Evolutionary conservation across 1,140 invertebrate species (phyloP).

Genomic region (Pygmarrhopalites habei): DNA sequence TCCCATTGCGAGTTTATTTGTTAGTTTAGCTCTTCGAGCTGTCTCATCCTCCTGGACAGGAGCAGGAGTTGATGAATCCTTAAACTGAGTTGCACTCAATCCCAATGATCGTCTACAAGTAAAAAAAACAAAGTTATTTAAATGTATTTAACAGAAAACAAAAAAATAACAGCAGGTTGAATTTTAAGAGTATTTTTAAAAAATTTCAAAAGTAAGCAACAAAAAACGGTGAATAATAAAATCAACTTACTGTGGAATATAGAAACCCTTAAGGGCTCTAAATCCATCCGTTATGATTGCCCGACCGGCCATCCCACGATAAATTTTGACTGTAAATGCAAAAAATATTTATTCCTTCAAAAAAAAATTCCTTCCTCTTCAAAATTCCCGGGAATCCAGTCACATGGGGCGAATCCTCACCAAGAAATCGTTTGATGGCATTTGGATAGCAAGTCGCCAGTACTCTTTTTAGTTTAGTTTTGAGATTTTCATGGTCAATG

Average conservation of each 20-base stretch:
- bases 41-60: no score
- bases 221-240: neutral
- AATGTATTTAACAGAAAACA: neutral
- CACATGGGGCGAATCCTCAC: no score
- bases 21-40: no score
- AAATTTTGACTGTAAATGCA: no score
- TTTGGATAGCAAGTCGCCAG: no score
- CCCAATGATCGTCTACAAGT: slow-evolving; percentile 9
- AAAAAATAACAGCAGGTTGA: neutral
- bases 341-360: no score
- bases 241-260: slow-evolving; percentile 20
- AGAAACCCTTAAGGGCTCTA: slow-evolving; percentile 8
- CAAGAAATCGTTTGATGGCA: no score
- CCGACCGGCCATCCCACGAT: no score
- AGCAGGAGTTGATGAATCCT: neutral
- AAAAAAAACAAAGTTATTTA: neutral
- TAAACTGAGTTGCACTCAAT: neutral
- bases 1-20: slow-evolving; percentile 13
- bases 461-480: no score
- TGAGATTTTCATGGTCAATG: neutral
- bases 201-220: neutral
- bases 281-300: no score
- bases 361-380: no score
- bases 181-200: neutral
- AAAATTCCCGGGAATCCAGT: no score